A percentile compares a stretch with the other conserved stretches of the same genome.
phyloP scores from a whole-genome alignment of 2,797 vertebrate genomes.

The Serranus cabrilla region DNA sequence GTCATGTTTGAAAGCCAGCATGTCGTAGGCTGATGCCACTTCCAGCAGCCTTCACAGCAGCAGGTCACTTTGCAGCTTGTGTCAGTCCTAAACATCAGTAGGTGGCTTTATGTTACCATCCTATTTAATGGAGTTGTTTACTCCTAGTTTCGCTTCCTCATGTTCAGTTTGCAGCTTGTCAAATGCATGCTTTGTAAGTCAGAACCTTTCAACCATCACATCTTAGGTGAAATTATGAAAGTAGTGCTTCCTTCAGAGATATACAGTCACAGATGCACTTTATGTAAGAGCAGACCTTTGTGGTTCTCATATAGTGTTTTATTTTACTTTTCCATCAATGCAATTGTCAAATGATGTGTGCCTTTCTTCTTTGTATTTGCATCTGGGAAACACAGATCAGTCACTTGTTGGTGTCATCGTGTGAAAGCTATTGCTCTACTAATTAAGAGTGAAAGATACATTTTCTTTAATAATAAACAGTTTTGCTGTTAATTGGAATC shows the following conservation, averaged over 20 bases:
- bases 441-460: neutral
- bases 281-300: neutral
- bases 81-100: neutral
- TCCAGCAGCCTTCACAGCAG: neutral
- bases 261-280: neutral
- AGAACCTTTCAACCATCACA: neutral
- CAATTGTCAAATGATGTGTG: neutral
- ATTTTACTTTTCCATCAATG: neutral
- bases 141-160: conserved; percentile 46
- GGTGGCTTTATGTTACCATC: neutral
- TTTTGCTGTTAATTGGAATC: neutral
- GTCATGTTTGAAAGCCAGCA: conserved; percentile 1
- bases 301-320: neutral
- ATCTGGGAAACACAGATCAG: neutral
- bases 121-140: neutral
- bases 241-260: neutral
- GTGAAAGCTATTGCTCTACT: conserved; percentile 5
- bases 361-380: neutral
- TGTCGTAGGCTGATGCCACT: neutral
- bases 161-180: conserved; percentile 25
- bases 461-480: neutral
- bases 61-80: neutral
- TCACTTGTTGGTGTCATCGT: neutral
- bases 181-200: neutral
- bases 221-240: conserved; percentile 15